phyloP scores from a whole-genome alignment of 1,140 invertebrate species.

The Atopsyche davidsoni region DNA sequence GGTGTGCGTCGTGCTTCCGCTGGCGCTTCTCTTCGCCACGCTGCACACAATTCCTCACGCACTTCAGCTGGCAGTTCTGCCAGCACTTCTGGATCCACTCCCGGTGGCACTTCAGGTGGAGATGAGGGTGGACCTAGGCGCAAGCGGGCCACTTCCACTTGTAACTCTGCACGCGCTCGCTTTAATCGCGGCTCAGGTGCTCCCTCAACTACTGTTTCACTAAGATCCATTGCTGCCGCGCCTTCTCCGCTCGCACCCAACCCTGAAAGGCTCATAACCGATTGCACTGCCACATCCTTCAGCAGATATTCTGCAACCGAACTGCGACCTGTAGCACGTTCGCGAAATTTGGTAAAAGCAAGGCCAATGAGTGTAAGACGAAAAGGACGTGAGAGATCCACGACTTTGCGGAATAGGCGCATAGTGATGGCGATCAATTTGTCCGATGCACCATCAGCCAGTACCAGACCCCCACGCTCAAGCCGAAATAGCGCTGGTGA shows the following conservation, averaged over 20 bases:
- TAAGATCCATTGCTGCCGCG: conserved; percentile 3
- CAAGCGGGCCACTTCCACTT: conserved; percentile 9
- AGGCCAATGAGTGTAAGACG: conserved; percentile 71
- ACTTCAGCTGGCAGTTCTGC: conserved; percentile 54
- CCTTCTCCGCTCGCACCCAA: conserved; percentile 26
- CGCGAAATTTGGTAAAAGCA: conserved; percentile 72
- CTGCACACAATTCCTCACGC: conserved; percentile 55
- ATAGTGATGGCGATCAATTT: conserved; percentile 65
- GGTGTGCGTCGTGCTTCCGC: conserved; percentile 44
- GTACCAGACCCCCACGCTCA: conserved; percentile 46
- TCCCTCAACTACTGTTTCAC: too few species aligned
- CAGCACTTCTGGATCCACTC: conserved; percentile 56
- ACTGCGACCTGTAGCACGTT: conserved; percentile 54
- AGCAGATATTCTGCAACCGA: conserved; percentile 68
- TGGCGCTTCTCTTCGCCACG: conserved; percentile 46
- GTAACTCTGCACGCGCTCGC: too few species aligned
- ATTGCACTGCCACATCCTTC: conserved; percentile 64
- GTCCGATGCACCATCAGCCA: conserved; percentile 51
- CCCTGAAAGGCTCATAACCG: conserved; percentile 56
- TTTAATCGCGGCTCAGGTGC: conserved; percentile 15
- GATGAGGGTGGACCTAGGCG: conserved; percentile 13
- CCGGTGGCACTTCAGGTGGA: conserved; percentile 41
- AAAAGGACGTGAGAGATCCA: conserved; percentile 65
- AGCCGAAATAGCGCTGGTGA: conserved; percentile 55
- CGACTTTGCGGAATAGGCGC: conserved; percentile 66